Evolutionary conservation across 2,888 invertebrate genomes (phyloP), one percentile per base, ranked within the genome.

Genomic region (Drosophila nr. perissopoda): DNA sequence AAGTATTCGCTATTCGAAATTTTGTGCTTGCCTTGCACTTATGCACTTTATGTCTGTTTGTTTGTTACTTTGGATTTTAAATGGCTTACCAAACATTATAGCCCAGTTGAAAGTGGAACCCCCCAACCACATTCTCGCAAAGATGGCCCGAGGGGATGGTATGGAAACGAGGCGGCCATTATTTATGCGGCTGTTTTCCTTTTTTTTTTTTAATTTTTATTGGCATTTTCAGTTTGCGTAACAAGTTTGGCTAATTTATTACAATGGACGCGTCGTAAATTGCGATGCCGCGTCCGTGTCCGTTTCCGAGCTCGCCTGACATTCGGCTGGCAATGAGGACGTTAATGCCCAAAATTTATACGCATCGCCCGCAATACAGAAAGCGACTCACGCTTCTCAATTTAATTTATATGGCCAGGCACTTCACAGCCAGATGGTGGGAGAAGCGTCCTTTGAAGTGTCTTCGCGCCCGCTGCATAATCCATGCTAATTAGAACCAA

Each of bases 241-340:
- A 76, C 82, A 85, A 82, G 82, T 82, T 82, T 56, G 79, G 82
- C 83, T 89, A 89, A 90, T 89, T 89, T 89, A 89, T 89, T 89
- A 75, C 90, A 66, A 75, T 70, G 76, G 67, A 81, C 74, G 76
- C 66, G 71, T 88, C 90, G 88, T 89, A 90, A 90, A 89, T 89
- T 83, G 72, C 58, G 58, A 53, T 18, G 21, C 59, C 31, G 49
- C 51, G 40, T 48, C 57, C 60, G 29, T 33, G 16, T 52, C 48
- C 60, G 25, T 34, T 29, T 61, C 64, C 73, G 60, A 53, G 58
- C 59, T 36, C 52, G 51, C 25, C 73, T 67, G 70, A 65, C 81
- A 74, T 74, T 70, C 61, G 61, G 31, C 52, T 66, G 48, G 81
- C 81, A 82, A 70, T 82, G 83, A 80, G 72, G 64, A 74, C 74